Conservation (phyloP, 1,140 invertebrate genomes). For the Drosophila baimaii region DNA sequence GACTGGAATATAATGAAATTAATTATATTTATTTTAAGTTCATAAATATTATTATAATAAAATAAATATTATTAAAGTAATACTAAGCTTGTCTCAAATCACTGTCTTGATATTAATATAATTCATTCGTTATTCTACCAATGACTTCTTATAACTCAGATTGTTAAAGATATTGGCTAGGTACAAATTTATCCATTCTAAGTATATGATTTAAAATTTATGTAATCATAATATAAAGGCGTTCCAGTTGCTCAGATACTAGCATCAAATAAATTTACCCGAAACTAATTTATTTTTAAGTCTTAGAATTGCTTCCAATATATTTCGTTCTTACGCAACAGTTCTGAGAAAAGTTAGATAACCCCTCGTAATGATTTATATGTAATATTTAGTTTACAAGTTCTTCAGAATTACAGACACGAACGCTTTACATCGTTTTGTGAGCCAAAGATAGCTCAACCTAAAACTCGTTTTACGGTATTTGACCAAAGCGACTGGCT, state of each 20-base stretch:
- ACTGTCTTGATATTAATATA: too few relatives aligned
- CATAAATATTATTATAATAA: not conserved
- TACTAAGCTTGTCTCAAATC: too few relatives aligned
- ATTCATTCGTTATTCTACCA: too few relatives aligned
- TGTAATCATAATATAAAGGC: too few relatives aligned
- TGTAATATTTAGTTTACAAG: not conserved
- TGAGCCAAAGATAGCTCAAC: not conserved
- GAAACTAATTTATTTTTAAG: too few relatives aligned
- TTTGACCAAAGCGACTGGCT: not conserved
- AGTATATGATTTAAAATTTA: not conserved
- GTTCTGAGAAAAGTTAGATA: not conserved
- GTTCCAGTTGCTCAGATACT: not conserved
- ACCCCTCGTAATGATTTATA: conserved; percentile 13
- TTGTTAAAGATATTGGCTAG: not conserved
- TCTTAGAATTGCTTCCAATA: not conserved
- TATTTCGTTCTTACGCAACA: not conserved
- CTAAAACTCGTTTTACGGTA: conserved; percentile 6
- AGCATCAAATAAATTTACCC: too few relatives aligned
- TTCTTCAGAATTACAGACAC: conserved; percentile 5
- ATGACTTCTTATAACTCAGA: not conserved
- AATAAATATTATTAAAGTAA: too few relatives aligned
- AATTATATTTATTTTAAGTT: not conserved
- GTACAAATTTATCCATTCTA: not conserved
- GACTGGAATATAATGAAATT: too few relatives aligned
- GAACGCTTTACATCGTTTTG: conserved; percentile 11